Evolutionary conservation across 1,140 invertebrate genomes (phyloP), one percentile per base, ranked within the genome.

Genomic region (Rhyacophila brunnea): DNA sequence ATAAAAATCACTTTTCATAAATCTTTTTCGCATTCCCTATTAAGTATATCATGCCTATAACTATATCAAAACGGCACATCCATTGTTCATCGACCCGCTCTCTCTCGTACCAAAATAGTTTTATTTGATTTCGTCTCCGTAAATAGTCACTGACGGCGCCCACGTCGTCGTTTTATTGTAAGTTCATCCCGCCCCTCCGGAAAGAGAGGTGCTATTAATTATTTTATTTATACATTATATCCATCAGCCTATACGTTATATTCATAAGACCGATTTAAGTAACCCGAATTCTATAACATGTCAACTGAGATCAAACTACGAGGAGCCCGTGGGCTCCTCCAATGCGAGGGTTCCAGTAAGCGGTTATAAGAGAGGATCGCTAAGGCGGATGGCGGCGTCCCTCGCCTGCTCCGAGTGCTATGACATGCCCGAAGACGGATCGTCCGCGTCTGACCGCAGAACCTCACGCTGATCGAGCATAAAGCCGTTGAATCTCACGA

Each of bases 381-480:
- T 60, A 14, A 65, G 56, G 50, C 58, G 58, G 15, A 65, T 58
- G 34, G 62, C 56, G 11, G 35, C 55, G 36, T 65, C 63, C 58
- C 58, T 60, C 55, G 63, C 62, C 32, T 50, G 38, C 9, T 65
- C 63, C 51, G 51, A 68, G 45, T 69, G 68, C 72, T 77, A 77
- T 68, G 75, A 77, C 74, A 75, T 77, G 34, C 74, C 74, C n/a
- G 74, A 75, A 34, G 74, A 75, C 15, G 73, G 73, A 62, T 77
- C 73, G 64, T 77, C 75, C 5, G 61, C 68, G 43, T 75, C 74
- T 7, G 65, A 57, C 50, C 49, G 49, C 35, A 61, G 49, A 6
- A 51, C 63, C 32, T 60, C 62, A 6, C 52, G 44, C 28, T 64
- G 58, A 42, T 64, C 62, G 14, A 55, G 40, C 19, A 65, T 40